Base-by-base conservation (phyloP, 2,113 vertebrate species). In the Phoenicopterus ruber region DNA sequence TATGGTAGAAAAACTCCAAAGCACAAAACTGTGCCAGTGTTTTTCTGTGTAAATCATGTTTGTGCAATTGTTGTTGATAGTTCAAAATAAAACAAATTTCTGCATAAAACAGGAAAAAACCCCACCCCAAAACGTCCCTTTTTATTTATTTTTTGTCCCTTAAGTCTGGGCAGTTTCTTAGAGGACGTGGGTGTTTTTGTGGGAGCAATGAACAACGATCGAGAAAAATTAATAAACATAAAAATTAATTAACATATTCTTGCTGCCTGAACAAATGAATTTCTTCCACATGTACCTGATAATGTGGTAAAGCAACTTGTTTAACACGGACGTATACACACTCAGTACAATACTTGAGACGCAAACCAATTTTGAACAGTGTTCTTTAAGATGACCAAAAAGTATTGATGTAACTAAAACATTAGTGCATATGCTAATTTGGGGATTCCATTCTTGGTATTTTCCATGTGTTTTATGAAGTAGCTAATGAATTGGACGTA, bases 41-140 rank as follows among this genome's bases (percentile, higher is more conserved):
- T 73, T 62, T 57, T 71, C 31, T 90, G 7, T 25, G 19, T 86
- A 54, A 86, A 49, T 88, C 22, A 2, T 36, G 12, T 78, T 85
- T 84, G 22, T 83, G 36, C 20, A 81, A 55, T 25, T 82, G 24
- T 11, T 88, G 11, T 54, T 79, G 40, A 8, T 90, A 52, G 49
- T 71, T 90, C 38, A 62, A 52, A 90, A 50, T 49, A 81, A 44
- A 85, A 46, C 18, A 55, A 22, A 83, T 62, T 63, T 62, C 25
- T 90, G 10, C 21, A 49, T 32, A 59, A 85, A 87, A 34, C 2
- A 7, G 13, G 11, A 59, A 73, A 62, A 21, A 26, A 13, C 26
- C 26, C 24, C 54, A 57, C 2, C 1, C 0, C 0, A 61, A 31
- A 13, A 5, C 4, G 3, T 70, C 38, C 13, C 4, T 36, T 70